Base-by-base conservation (phyloP, 2,113 vertebrate genomes). In the Oenanthe oenanthe region DNA sequence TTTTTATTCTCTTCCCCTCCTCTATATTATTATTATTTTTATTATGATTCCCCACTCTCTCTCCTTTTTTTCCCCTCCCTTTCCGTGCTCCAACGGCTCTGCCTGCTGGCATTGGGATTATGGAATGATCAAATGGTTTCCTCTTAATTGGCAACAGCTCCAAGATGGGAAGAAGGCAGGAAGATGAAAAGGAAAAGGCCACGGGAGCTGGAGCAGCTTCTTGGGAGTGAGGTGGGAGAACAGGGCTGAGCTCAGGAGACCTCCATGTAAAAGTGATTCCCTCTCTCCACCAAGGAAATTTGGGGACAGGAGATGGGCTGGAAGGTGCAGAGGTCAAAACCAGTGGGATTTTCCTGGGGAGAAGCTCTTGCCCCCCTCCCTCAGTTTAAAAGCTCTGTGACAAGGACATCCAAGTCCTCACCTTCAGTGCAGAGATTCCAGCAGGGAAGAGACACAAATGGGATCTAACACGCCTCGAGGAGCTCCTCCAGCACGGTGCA, bases 111-210 rank as follows among this genome's bases (percentile, higher is more conserved):
- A 5, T 70, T 14, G 3, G 63, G 88, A 93, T 91, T 93, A 83
- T 71, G 91, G 84, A 84, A 88, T 81, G 93, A 96, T 97, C 96
- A 94, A 96, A 97, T 94, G 92, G 24, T 51, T 96, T 74, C 22
- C 65, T 94, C 86, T 96, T 98, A 98, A 98, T 98, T 97, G 96
- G 96, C 94, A 94, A 65, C 90, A 71, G 77, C 54, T 89, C 36
- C 18, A 12, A 75, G 82, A 93, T 82, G 67, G 94, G 67, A 58
- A 93, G 42, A 66, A 81, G 86, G 26, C 29, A 70, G 32, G 68
- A 89, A 92, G 62, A 94, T 93, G 63, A 86, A 92, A 89, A 78
- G 86, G 32, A 29, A 82, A 88, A 88, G 75, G 40, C 85, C 82
- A 74, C 0, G 0, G 65, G 67, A 91, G 48, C 65, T 86, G 36